phyloP scores from a whole-genome alignment of 2,113 vertebrate genomes.

The Cyphomyrus discorhynchus region DNA sequence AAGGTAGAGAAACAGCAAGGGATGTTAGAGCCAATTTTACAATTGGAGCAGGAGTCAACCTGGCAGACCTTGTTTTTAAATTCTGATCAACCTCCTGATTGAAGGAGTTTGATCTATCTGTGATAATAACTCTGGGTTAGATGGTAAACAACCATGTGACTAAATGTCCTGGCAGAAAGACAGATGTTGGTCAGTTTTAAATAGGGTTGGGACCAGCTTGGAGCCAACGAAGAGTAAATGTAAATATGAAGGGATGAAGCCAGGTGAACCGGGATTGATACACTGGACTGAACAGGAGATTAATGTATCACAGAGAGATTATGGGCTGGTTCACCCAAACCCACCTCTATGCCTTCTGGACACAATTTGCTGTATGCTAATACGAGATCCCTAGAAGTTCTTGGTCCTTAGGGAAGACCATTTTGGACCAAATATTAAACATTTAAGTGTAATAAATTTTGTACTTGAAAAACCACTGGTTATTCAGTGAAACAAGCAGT shows the following conservation, averaged over 20 bases:
- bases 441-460: no score
- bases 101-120: background rate
- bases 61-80: background rate
- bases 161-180: background rate
- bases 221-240: background rate
- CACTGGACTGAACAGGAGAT: no score
- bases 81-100: background rate
- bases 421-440: no score
- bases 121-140: background rate
- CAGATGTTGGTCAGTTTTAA: background rate
- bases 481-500: no score
- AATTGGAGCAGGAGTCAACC: no score
- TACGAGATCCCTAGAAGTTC: no score
- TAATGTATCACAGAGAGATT: background rate
- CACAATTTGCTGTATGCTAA: no score
- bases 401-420: no score
- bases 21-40: no score
- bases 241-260: background rate
- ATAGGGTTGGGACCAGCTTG: background rate
- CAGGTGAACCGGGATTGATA: background rate
- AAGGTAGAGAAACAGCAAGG: no score
- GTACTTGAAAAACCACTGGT: no score
- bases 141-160: background rate
- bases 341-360: background rate
- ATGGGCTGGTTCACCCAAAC: background rate